Evolutionary conservation across 2,888 invertebrate species (phyloP), one percentile per base, ranked within the genome.

Genomic region (Hemistola chrysoprasaria): DNA sequence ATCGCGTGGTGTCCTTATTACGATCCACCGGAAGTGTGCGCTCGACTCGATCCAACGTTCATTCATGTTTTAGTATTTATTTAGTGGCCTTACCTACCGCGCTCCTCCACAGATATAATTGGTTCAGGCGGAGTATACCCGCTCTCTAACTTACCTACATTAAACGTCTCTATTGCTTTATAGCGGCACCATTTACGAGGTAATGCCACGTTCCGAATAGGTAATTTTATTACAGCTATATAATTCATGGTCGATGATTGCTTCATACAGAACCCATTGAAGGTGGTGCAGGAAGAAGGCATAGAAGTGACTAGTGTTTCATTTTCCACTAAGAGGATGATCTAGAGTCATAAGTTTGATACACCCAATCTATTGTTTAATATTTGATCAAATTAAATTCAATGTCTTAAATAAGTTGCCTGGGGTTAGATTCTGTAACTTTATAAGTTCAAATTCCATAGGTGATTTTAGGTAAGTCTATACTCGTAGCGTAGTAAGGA

Each of bases 11-110:
- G 82, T 79, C 81, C 84, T 80, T 83, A 84, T 78, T 81, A 75
- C 73, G 60, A 70, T 72, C 66, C 76, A 68, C 65, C 85, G 86
- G 85, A 86, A 84, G 80, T 77, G 71, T 74, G 71, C 77, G 75
- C 73, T 76, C 72, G 69, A 69, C 74, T 70, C 69, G 64, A 65
- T 54, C 61, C 62, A 76, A 73, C 80, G 77, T 75, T 80, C 84
- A 83, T 85, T 85, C 85, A 84, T 83, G 76, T 71, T 69, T 69
- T 69, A 62, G 75, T 83, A 81, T 83, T 82, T 84, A 78, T 79
- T 78, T 79, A 78, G 71, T 70, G 62, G 63, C 47, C 62, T 60
- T 73, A 74, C 69, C 71, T 73, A 75, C 71, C 65, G 68, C 66
- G 58, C 65, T 60, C 51, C 53, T 58, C 48, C 56, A 28, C 46